Evolutionary conservation across 1,140 invertebrate species (phyloP).

Genomic region (Panagrolaimus sp.): DNA sequence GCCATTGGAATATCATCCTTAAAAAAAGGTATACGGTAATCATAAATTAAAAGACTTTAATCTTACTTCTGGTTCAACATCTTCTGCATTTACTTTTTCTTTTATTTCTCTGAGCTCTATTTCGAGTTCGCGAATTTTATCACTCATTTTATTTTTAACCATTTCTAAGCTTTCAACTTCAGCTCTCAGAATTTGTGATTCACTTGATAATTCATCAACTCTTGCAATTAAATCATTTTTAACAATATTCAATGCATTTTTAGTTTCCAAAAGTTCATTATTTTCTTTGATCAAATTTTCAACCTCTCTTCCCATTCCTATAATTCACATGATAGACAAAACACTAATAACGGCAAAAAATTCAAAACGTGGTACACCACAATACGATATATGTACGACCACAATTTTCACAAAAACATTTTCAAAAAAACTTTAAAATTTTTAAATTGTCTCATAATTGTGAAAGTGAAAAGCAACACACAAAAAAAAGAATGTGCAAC

Average conservation of each 20-base stretch:
- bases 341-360: slow-evolving; percentile 29
- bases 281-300: slow-evolving; percentile 98
- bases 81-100: slow-evolving; percentile 69
- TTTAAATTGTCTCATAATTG: too few relatives aligned
- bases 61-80: slow-evolving; percentile 59
- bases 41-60: slow-evolving; percentile 61
- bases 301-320: slow-evolving; percentile 98
- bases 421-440: too few relatives aligned
- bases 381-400: too few relatives aligned
- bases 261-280: slow-evolving; percentile 94
- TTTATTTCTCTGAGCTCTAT: slow-evolving; percentile 77
- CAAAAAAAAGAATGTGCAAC: too few relatives aligned
- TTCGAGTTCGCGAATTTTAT: slow-evolving; percentile 76
- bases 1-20: slow-evolving; percentile 80
- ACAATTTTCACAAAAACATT: too few relatives aligned
- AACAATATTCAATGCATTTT: slow-evolving; percentile 97
- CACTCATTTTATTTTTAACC: slow-evolving; percentile 72
- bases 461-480: too few relatives aligned
- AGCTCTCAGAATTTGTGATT: slow-evolving; percentile 88
- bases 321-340: slow-evolving; percentile 5
- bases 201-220: slow-evolving; percentile 91
- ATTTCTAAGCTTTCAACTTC: slow-evolving; percentile 79
- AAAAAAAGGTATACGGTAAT: background rate
- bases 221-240: slow-evolving; percentile 98
- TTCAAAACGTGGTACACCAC: too few relatives aligned